phyloP scores from a whole-genome alignment of 1,140 invertebrate genomes.

The Hycleus cichorii region DNA sequence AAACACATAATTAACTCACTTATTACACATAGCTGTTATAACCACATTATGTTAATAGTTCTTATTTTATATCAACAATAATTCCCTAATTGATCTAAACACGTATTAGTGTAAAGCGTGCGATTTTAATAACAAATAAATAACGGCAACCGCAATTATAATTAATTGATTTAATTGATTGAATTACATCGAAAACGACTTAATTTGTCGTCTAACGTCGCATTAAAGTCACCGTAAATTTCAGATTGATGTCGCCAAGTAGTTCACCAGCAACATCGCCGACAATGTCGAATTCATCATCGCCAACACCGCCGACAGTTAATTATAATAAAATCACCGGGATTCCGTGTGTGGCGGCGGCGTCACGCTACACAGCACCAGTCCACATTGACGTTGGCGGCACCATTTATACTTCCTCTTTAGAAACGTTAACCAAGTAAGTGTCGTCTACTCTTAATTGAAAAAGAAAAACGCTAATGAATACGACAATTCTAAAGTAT shows the following conservation, averaged over 20 bases:
- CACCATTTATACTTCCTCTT: constrained; percentile 90
- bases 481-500: too few species aligned
- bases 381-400: constrained; percentile 97
- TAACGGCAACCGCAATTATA: not conserved
- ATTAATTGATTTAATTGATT: too few species aligned
- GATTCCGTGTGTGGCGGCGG: constrained; percentile 87
- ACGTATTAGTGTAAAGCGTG: too few species aligned
- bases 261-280: constrained; percentile 61
- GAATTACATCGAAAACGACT: not conserved
- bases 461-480: too few species aligned
- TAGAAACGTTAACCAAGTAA: constrained; percentile 94
- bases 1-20: too few species aligned
- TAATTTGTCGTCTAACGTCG: not conserved
- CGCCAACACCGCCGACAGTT: constrained; percentile 50
- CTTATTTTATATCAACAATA: too few species aligned
- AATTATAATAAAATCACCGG: constrained; percentile 66
- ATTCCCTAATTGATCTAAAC: too few species aligned
- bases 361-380: constrained; percentile 85
- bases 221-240: constrained; percentile 23
- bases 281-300: constrained; percentile 59
- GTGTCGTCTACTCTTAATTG: constrained; percentile 31
- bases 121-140: not conserved
- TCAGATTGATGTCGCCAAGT: constrained; percentile 56
- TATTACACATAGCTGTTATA: too few species aligned
- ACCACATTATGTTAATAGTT: too few species aligned